These are phyloP conservation scores for Eristalinus sepulchralis DNA, from an alignment of 2,888 invertebrate species.

Conservation along the genomic window DNA sequence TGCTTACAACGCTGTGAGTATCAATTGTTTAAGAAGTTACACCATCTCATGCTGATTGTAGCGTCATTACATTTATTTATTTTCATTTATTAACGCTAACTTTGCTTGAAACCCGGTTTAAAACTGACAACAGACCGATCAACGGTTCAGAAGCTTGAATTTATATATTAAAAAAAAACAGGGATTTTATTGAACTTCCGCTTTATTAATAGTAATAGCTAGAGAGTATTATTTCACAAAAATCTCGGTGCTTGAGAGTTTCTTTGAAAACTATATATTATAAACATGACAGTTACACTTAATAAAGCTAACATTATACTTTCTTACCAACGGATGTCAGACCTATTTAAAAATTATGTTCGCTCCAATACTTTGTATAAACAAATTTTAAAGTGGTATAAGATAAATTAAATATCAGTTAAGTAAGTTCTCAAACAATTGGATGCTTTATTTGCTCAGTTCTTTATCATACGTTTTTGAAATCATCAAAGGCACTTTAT, in stretches of 20 bases:
- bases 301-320: not conserved
- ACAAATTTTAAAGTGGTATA: not conserved
- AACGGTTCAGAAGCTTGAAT: no score
- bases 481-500: not conserved
- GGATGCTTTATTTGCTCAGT: not conserved
- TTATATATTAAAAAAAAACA: no score
- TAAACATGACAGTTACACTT: not conserved
- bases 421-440: not conserved
- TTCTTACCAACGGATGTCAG: not conserved
- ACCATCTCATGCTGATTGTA: no score
- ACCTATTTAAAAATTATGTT: not conserved
- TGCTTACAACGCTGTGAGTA: no score
- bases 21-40: no score
- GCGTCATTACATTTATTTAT: no score
- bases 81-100: no score
- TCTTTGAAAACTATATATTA: not conserved
- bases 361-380: not conserved
- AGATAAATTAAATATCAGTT: not conserved
- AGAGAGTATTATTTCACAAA: not conserved
- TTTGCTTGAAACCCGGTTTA: no score
- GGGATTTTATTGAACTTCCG: not conserved
- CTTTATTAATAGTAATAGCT: not conserved
- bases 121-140: no score
- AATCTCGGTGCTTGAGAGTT: not conserved
- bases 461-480: not conserved